Evolutionary conservation across 2,113 vertebrate species (phyloP).

Genomic region (Pomatorhinus ruficollis): DNA sequence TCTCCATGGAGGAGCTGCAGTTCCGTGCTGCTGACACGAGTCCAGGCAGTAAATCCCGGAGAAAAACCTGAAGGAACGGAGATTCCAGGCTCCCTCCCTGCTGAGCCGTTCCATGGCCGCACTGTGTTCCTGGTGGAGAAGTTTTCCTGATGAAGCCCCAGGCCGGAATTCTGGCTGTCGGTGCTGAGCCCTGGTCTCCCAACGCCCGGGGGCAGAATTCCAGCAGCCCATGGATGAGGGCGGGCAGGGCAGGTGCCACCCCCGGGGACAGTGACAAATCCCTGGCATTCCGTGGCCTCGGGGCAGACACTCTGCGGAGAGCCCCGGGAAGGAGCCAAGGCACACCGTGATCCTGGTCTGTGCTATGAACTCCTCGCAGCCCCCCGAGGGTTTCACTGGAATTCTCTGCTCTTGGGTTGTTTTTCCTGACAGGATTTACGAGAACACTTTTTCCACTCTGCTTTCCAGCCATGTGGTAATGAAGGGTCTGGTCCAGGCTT

Average conservation of each 20-base stretch:
- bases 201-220: neutral
- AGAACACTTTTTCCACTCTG: neutral
- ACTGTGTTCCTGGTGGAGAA: accelerated
- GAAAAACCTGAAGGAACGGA: neutral
- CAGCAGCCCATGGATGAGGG: neutral
- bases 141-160: neutral
- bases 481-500: neutral
- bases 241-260: neutral
- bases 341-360: neutral
- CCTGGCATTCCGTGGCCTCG: neutral
- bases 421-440: conserved; percentile 20
- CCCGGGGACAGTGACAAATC: neutral
- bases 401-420: neutral
- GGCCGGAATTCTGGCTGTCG: neutral
- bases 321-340: neutral
- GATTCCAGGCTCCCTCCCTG: neutral
- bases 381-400: neutral
- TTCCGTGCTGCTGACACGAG: accelerated
- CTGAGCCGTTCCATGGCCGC: neutral
- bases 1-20: accelerated
- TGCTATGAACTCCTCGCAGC: neutral
- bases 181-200: accelerated
- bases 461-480: conserved; percentile 32
- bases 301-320: neutral
- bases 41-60: neutral